A percentile compares a stretch with the other conserved stretches of the same genome.
These are phyloP conservation scores for Tenualosa ilisha DNA, from an alignment of 2,797 vertebrate species.

Conservation along the genomic window DNA sequence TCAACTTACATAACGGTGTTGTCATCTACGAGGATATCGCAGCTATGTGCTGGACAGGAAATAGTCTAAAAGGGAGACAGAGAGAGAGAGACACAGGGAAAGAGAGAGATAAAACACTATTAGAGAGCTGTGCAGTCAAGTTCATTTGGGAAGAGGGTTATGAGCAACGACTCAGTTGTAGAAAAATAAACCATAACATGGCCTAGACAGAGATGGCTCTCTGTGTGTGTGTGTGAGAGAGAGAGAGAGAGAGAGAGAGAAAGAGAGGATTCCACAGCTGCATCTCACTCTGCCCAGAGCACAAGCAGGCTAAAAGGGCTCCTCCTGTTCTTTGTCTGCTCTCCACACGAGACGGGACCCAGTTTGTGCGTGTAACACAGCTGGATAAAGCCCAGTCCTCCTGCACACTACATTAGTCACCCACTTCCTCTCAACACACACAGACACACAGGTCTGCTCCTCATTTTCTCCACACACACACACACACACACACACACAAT, in stretches of 20 bases:
- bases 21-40: slow-evolving; percentile 99
- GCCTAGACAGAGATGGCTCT: neutral
- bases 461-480: neutral
- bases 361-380: neutral
- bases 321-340: neutral
- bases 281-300: neutral
- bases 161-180: neutral
- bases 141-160: neutral
- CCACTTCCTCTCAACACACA: neutral
- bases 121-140: neutral
- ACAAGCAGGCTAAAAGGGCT: neutral
- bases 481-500: neutral
- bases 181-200: neutral
- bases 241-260: neutral
- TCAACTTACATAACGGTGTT: slow-evolving; percentile 99
- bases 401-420: neutral
- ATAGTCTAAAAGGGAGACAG: slow-evolving; percentile 83
- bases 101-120: neutral
- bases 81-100: slow-evolving; percentile 37
- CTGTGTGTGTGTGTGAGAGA: neutral
- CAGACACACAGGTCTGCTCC: neutral
- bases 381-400: neutral
- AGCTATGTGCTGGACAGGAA: slow-evolving; percentile 99
- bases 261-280: neutral
- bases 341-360: neutral